Percentiles rank a stretch among this genome's conserved stretches.
phyloP scores from a whole-genome alignment of 2,113 vertebrate genomes.

The Callospermophilus lateralis region DNA sequence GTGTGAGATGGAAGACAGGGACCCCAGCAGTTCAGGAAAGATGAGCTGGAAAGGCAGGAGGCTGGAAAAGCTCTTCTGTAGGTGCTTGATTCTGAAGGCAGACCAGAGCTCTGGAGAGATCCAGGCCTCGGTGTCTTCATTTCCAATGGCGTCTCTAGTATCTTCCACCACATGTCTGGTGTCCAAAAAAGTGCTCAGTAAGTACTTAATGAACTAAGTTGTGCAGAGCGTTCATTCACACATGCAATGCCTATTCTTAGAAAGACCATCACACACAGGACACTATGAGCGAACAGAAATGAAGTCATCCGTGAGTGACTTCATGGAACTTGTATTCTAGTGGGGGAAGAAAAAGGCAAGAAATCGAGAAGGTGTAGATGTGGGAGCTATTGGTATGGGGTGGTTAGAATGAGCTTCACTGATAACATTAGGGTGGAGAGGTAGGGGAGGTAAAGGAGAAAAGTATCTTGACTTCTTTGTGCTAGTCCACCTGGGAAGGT shows the following conservation, averaged over 20 bases:
- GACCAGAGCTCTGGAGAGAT: not conserved
- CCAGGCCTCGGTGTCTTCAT: not conserved
- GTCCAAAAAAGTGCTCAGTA: not conserved
- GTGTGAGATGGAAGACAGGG: fast-evolving
- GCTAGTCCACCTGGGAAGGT: too few relatives aligned
- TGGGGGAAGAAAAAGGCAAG: not conserved
- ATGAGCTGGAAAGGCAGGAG: not conserved
- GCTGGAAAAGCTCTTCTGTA: fast-evolving
- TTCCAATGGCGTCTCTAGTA: fast-evolving
- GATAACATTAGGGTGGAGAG: not conserved
- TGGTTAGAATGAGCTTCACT: not conserved
- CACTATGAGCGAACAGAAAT: not conserved
- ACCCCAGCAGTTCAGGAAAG: fast-evolving
- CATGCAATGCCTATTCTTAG: too few relatives aligned
- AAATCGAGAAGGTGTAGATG: fast-evolving
- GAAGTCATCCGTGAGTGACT: not conserved
- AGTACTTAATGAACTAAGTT: not conserved
- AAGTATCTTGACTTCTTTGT: not conserved
- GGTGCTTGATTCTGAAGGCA: not conserved
- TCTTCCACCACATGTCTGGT: not conserved
- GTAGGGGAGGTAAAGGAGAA: not conserved
- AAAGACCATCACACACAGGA: not conserved
- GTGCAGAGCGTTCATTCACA: not conserved
- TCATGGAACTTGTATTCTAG: not conserved
- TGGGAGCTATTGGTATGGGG: not conserved